phyloP scores from a whole-genome alignment of 64 coral and sea anemone genomes.

The Montipora sp. region DNA sequence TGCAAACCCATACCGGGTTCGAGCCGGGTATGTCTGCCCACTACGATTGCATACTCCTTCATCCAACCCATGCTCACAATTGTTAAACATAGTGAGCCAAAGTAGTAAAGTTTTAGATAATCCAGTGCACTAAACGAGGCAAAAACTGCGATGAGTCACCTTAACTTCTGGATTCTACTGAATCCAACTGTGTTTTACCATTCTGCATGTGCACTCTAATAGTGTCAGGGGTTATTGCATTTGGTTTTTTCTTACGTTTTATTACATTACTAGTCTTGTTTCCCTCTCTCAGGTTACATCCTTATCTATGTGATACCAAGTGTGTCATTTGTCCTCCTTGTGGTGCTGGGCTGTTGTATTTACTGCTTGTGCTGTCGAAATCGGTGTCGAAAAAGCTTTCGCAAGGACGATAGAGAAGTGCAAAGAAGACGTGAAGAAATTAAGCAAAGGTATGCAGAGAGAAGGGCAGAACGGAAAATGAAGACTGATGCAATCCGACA shows the following conservation, averaged over 20 bases:
- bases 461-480: conserved; percentile 78
- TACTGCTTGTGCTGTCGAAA: conserved; percentile 94
- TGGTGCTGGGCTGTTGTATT: conserved; percentile 87
- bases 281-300: conserved; percentile 57
- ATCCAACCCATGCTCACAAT: too few species aligned
- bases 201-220: too few species aligned
- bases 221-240: too few species aligned
- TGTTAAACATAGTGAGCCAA: too few species aligned
- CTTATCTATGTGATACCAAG: conserved; percentile 91
- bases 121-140: too few species aligned
- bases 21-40: too few species aligned
- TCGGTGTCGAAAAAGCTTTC: conserved; percentile 22
- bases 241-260: background rate
- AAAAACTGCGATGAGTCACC: too few species aligned
- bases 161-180: too few species aligned
- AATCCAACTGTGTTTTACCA: too few species aligned
- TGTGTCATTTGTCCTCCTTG: conserved; percentile 72
- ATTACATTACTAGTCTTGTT: background rate
- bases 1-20: too few species aligned
- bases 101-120: too few species aligned
- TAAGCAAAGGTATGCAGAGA: conserved; percentile 67
- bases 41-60: too few species aligned
- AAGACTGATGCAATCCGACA: conserved; percentile 92
- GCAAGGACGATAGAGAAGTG: conserved; percentile 67
- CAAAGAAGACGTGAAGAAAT: conserved; percentile 71